phyloP scores from a whole-genome alignment of 1,140 invertebrate species.

The Dreissena rostriformis region DNA sequence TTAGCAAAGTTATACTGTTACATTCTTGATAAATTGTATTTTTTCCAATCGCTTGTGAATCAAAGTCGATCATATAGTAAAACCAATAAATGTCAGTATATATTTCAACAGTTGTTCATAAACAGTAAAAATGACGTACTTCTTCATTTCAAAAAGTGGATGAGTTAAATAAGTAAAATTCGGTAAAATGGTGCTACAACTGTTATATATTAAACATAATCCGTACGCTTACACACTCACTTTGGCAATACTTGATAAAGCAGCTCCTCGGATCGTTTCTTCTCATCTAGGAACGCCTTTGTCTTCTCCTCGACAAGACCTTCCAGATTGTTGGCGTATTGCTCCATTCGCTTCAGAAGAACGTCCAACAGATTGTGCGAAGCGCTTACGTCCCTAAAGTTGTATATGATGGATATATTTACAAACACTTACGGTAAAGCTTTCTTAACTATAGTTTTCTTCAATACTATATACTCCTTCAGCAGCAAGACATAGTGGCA shows the following conservation, averaged over 20 bases:
- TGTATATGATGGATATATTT: too few species aligned
- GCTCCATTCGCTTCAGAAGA: conserved; percentile 94
- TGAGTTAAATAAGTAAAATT: neutral
- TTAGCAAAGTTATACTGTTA: neutral
- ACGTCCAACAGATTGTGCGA: conserved; percentile 87
- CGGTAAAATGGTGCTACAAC: neutral
- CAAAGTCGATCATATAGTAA: neutral
- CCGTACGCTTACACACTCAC: conserved; percentile 81
- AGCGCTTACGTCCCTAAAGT: conserved; percentile 3
- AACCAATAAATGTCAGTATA: neutral
- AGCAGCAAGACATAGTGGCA: too few species aligned
- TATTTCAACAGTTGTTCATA: neutral
- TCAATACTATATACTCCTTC: too few species aligned
- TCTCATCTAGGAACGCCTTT: conserved; percentile 93
- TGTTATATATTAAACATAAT: neutral
- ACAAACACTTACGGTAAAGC: too few species aligned
- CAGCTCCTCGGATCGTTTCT: conserved; percentile 95
- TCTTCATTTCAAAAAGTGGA: neutral
- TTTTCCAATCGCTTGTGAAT: neutral
- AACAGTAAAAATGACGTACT: neutral
- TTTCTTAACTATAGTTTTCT: too few species aligned
- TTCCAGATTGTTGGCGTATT: conserved; percentile 96
- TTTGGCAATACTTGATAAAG: conserved; percentile 95
- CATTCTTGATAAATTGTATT: too few species aligned
- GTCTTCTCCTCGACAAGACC: conserved; percentile 94